These are phyloP conservation scores for Bos taurus DNA, from an alignment of 2,113 vertebrate species.

Conservation along the genomic window DNA sequence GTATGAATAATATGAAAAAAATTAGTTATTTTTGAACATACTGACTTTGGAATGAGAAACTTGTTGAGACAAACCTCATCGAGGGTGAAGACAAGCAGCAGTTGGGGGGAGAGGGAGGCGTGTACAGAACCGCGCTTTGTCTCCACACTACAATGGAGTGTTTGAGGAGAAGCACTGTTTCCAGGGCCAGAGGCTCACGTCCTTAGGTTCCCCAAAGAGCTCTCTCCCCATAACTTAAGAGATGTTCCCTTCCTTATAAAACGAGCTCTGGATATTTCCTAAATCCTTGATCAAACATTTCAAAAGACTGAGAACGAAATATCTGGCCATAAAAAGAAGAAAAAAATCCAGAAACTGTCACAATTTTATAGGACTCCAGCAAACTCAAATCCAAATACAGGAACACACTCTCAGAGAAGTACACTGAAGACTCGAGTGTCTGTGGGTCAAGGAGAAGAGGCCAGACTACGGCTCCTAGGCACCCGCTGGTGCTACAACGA, in stretches of 20 bases:
- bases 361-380: background rate
- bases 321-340: background rate
- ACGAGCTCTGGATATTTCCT: background rate
- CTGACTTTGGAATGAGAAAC: constrained; percentile 59
- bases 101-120: background rate
- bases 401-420: background rate
- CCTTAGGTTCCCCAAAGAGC: constrained; percentile 17
- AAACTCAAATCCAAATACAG: background rate
- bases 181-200: background rate
- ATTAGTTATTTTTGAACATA: constrained; percentile 27
- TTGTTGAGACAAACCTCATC: constrained; percentile 52
- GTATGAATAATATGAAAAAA: background rate
- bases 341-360: background rate
- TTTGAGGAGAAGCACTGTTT: constrained; percentile 8
- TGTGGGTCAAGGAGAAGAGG: background rate
- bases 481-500: background rate
- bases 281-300: constrained; percentile 33
- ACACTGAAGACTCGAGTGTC: background rate
- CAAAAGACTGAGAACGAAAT: background rate
- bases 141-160: constrained; percentile 20
- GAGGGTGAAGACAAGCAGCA: background rate
- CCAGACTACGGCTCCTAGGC: background rate
- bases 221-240: background rate
- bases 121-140: constrained; percentile 45
- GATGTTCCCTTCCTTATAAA: background rate